A percentile compares a stretch with the other conserved stretches of the same genome.
Conservation (phyloP, 2,888 invertebrate genomes). For the Conistra vaccinii region DNA sequence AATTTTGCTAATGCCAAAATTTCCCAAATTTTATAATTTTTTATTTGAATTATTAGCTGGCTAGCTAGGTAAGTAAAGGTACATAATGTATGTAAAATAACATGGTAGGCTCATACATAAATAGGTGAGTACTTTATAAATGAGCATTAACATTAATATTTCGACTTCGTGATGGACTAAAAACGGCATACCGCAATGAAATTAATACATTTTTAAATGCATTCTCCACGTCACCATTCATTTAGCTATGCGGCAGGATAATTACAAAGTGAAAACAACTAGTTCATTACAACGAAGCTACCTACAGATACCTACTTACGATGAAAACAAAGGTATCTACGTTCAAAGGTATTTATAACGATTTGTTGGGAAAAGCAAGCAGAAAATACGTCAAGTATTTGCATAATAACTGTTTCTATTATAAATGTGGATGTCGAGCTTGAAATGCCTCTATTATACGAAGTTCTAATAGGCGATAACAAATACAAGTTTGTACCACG, state of each 20-base stretch:
- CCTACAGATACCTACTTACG: not conserved
- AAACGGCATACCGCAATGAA: not conserved
- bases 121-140: too few relatives aligned
- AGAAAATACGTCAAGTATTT: conserved; percentile 42
- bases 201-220: not conserved
- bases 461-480: conserved; percentile 18
- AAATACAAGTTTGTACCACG: not conserved
- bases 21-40: not conserved
- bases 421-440: conserved; percentile 17
- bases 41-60: not conserved
- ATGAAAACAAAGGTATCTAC: conserved; percentile 29
- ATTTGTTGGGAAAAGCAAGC: conserved; percentile 41
- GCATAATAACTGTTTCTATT: conserved; percentile 48
- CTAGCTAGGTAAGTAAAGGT: not conserved
- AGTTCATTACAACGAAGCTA: not conserved
- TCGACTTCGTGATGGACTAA: not conserved
- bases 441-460: conserved; percentile 27
- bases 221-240: conserved; percentile 3
- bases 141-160: too few relatives aligned
- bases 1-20: conserved; percentile 7
- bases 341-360: conserved; percentile 26
- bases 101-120: not conserved
- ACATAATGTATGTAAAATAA: not conserved
- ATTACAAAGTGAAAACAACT: conserved; percentile 22
- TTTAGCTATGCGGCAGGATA: not conserved